These are phyloP conservation scores for Phasia obesa DNA, from an alignment of 2,888 invertebrate genomes.

Conservation along the genomic window DNA sequence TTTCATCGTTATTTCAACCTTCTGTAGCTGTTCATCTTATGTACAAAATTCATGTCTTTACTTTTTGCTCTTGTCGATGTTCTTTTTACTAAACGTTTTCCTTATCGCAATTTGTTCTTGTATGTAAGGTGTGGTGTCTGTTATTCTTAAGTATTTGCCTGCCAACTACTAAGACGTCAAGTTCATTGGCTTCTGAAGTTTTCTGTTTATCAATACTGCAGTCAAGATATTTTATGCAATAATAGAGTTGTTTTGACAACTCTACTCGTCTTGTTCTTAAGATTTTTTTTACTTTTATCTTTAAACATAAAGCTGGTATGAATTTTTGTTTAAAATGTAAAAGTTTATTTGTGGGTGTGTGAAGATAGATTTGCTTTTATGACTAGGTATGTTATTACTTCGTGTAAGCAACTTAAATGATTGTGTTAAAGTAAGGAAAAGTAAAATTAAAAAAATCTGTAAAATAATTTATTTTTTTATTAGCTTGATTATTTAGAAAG, in stretches of 20 bases:
- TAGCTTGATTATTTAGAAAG: too few relatives aligned
- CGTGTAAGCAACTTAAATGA: conserved; percentile 47
- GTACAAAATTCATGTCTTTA: not conserved
- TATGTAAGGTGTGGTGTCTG: conserved; percentile 10
- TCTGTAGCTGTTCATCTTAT: not conserved
- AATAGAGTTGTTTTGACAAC: conserved; percentile 65
- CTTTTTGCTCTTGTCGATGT: not conserved
- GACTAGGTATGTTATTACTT: conserved; percentile 22
- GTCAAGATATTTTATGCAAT: conserved; percentile 57
- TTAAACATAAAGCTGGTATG: conserved; percentile 13
- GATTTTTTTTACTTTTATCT: conserved; percentile 9
- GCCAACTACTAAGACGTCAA: conserved; percentile 32
- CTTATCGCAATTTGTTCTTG: not conserved
- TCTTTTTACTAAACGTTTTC: not conserved
- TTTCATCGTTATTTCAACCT: not conserved
- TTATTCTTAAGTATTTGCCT: conserved; percentile 24
- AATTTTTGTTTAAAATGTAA: conserved; percentile 14
- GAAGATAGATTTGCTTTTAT: not conserved
- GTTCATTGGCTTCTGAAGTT: conserved; percentile 68
- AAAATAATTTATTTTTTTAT: too few relatives aligned
- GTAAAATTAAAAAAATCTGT: too few relatives aligned
- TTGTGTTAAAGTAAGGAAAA: conserved; percentile 40
- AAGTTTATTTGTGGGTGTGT: not conserved
- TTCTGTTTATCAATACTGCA: conserved; percentile 65
- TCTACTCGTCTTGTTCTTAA: conserved; percentile 7